Percentiles rank a stretch among this genome's conserved stretches.
These are phyloP conservation scores for Meloidogyne chitwoodi DNA, from an alignment of 1,140 invertebrate species.

Conservation along the genomic window DNA sequence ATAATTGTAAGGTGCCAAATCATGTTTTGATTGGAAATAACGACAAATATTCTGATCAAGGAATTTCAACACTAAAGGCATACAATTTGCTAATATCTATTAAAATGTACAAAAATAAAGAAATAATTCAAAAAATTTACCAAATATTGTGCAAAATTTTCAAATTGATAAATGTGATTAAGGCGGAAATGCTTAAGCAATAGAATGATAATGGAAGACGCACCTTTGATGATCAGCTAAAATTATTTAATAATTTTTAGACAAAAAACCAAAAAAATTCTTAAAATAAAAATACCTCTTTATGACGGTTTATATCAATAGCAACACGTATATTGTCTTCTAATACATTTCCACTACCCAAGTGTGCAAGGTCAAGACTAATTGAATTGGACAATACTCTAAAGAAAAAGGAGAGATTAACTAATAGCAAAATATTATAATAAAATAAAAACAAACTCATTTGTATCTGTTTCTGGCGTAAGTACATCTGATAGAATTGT, in stretches of 20 bases:
- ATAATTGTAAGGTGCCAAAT: conserved; percentile 62
- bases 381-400: conserved; percentile 56
- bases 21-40: conserved; percentile 90
- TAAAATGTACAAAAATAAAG: background rate
- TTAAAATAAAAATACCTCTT: conserved; percentile 72
- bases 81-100: conserved; percentile 89
- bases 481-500: conserved; percentile 96
- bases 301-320: conserved; percentile 94
- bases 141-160: conserved; percentile 96
- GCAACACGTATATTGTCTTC: conserved; percentile 93
- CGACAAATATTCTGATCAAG: conserved; percentile 96
- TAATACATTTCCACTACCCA: conserved; percentile 61
- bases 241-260: background rate
- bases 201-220: conserved; percentile 85
- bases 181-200: conserved; percentile 96
- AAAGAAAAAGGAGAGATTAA: background rate
- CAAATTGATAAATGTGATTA: conserved; percentile 96
- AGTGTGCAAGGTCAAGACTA: conserved; percentile 45
- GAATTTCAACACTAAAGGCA: conserved; percentile 95
- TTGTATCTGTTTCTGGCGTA: conserved; percentile 54
- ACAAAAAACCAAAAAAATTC: background rate
- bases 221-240: conserved; percentile 95
- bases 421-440: background rate
- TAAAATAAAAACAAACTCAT: conserved; percentile 21
- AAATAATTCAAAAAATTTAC: conserved; percentile 65